phyloP scores from a whole-genome alignment of 2,797 vertebrate genomes.

The Heteromormyrus szaboi region DNA sequence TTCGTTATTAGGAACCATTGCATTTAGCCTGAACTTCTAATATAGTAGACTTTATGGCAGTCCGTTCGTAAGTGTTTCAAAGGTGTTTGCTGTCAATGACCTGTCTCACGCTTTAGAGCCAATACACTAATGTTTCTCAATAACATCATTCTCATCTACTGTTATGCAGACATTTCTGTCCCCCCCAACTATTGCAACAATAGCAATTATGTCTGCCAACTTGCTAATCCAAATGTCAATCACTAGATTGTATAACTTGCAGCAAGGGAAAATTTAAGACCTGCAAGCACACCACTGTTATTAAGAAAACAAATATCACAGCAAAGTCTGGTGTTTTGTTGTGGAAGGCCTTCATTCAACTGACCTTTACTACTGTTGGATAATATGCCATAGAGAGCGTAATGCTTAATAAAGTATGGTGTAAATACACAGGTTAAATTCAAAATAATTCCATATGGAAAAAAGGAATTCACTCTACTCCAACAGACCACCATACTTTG shows the following conservation, averaged over 20 bases:
- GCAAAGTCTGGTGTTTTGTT: neutral
- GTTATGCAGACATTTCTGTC: neutral
- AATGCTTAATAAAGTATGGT: neutral
- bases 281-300: slow-evolving; percentile 15
- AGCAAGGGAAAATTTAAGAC: neutral
- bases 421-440: neutral
- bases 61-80: neutral
- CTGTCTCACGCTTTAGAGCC: neutral
- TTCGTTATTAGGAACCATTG: neutral
- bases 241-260: neutral
- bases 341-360: neutral
- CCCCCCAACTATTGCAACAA: neutral
- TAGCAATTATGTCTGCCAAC: slow-evolving; percentile 17
- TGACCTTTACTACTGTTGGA: neutral
- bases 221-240: slow-evolving; percentile 17
- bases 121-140: slow-evolving; percentile 19
- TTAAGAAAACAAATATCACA: slow-evolving; percentile 18
- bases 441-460: neutral
- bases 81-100: neutral
- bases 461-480: neutral
- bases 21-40: neutral
- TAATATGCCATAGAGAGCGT: neutral
- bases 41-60: neutral
- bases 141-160: slow-evolving; percentile 1
- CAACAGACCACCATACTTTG: neutral